phyloP scores from a whole-genome alignment of 2,797 vertebrate genomes.

The Leptodactylus fallax region DNA sequence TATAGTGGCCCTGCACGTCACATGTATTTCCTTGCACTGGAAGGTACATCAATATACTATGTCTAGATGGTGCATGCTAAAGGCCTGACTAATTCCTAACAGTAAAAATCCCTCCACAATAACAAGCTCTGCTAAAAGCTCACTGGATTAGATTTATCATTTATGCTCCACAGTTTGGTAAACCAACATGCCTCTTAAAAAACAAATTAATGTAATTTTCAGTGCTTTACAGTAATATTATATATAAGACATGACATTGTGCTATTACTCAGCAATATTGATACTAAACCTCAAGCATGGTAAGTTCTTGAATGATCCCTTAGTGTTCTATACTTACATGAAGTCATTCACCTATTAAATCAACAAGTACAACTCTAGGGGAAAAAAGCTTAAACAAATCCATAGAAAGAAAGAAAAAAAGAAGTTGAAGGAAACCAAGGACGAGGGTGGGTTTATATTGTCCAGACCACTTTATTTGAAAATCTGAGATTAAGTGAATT shows the following conservation, averaged over 20 bases:
- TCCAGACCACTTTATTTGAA: conserved; percentile 53
- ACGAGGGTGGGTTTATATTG: conserved; percentile 40
- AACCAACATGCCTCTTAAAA: neutral
- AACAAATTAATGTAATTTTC: neutral
- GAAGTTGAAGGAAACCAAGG: conserved; percentile 13
- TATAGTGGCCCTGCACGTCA: too few species aligned
- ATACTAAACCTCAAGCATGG: neutral
- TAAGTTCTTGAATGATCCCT: conserved; percentile 29
- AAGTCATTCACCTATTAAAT: conserved; percentile 53
- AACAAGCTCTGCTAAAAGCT: neutral
- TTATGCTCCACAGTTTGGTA: neutral
- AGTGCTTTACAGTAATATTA: conserved; percentile 8
- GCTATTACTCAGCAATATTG: conserved; percentile 11
- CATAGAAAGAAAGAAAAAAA: neutral
- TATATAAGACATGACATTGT: neutral
- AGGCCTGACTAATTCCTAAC: neutral
- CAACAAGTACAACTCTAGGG: conserved; percentile 23
- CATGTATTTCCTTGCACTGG: too few species aligned
- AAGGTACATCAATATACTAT: too few species aligned
- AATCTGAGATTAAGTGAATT: conserved; percentile 47
- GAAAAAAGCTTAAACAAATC: conserved; percentile 39
- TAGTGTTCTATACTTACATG: conserved; percentile 19
- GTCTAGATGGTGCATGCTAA: neutral
- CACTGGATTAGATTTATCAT: neutral
- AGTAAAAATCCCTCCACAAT: conserved; percentile 11